phyloP scores from a whole-genome alignment of 2,888 invertebrate species.

The Phorcus lineatus region DNA sequence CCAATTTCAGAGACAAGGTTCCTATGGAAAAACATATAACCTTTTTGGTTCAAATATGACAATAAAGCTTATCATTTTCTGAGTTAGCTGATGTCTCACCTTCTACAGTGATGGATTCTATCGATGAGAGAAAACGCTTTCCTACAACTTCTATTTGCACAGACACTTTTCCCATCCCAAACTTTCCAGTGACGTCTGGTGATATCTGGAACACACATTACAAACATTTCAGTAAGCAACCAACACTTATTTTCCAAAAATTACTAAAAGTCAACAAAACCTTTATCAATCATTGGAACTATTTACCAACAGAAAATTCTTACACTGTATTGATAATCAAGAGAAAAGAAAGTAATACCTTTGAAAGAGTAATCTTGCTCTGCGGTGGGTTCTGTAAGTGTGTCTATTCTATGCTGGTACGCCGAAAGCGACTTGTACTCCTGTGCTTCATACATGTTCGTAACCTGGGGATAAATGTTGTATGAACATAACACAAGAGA shows the following conservation, averaged over 20 bases:
- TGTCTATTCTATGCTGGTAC: constrained; percentile 33
- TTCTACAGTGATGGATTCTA: constrained; percentile 61
- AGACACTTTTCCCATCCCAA: constrained; percentile 40
- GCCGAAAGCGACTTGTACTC: constrained; percentile 25
- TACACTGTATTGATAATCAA: no score
- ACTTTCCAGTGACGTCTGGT: constrained; percentile 60
- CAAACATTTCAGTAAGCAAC: no score
- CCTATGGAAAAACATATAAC: no score
- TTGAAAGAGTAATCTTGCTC: constrained; percentile 28
- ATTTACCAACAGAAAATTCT: no score
- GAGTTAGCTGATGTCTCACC: constrained; percentile 36
- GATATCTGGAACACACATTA: constrained; percentile 52
- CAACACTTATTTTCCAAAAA: no score
- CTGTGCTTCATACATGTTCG: background rate
- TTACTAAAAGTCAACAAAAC: background rate
- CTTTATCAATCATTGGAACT: no score
- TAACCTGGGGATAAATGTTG: background rate
- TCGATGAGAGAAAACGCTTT: constrained; percentile 59
- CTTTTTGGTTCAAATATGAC: no score
- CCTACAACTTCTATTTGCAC: constrained; percentile 54
- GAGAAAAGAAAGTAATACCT: background rate
- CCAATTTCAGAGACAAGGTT: no score
- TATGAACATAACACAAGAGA: background rate
- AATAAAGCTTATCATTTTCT: no score
- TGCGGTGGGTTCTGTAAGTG: constrained; percentile 29